phyloP scores from a whole-genome alignment of 2,888 invertebrate species.

The Lasioglossum marginatum region DNA sequence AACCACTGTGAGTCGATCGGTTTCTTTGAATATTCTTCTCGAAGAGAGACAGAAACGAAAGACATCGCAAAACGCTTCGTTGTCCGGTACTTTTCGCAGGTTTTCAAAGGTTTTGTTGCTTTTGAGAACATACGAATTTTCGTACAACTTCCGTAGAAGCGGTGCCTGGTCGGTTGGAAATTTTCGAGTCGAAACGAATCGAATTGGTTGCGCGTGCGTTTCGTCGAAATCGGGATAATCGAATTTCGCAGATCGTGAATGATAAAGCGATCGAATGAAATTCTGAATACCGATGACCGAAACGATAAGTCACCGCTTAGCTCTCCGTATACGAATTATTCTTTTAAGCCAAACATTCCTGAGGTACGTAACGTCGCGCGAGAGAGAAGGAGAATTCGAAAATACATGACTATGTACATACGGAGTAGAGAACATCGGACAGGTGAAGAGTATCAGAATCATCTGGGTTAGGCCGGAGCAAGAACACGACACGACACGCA shows the following conservation, averaged over 20 bases:
- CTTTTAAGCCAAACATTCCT: conserved; percentile 43
- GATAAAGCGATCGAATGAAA: not conserved
- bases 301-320: not conserved
- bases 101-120: not conserved
- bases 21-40: not conserved
- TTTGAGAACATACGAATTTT: not conserved
- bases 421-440: conserved; percentile 7
- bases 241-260: not conserved
- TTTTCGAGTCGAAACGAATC: not conserved
- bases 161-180: no score
- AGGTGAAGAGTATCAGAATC: conserved; percentile 31
- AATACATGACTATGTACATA: conserved; percentile 10
- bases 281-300: not conserved
- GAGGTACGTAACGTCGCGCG: not conserved
- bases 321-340: not conserved
- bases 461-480: conserved; percentile 48
- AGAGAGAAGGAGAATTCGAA: not conserved
- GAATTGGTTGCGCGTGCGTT: no score
- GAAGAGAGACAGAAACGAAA: not conserved
- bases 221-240: not conserved
- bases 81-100: not conserved
- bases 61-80: not conserved
- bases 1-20: not conserved
- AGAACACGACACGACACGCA: conserved; percentile 3
- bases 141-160: not conserved